Conservation (phyloP, 2,888 invertebrate genomes). For the Thymelicus acteon region DNA sequence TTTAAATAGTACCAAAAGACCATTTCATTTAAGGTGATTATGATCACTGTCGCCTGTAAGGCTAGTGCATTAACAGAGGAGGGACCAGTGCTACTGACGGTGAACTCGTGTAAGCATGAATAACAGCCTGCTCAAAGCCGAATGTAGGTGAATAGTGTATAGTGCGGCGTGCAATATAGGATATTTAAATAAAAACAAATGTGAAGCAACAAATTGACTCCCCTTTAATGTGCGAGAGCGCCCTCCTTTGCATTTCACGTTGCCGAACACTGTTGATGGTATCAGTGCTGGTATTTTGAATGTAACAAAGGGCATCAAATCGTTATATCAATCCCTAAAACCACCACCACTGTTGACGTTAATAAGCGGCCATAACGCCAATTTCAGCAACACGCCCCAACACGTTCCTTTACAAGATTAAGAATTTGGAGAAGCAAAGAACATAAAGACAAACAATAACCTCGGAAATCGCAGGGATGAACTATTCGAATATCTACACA, state of each 20-base stretch:
- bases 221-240: constrained; percentile 80
- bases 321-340: constrained; percentile 60
- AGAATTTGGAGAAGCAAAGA: constrained; percentile 27
- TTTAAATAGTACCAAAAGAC: too few species aligned
- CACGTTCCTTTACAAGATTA: constrained; percentile 44
- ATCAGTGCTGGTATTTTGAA: constrained; percentile 59
- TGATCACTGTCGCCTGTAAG: background rate
- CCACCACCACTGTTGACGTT: constrained; percentile 70
- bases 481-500: constrained; percentile 15
- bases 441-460: constrained; percentile 36
- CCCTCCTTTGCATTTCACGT: constrained; percentile 83
- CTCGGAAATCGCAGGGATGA: constrained; percentile 31
- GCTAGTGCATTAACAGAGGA: background rate
- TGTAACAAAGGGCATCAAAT: constrained; percentile 56
- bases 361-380: constrained; percentile 69
- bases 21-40: background rate
- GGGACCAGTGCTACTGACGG: background rate
- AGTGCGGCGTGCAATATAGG: constrained; percentile 58
- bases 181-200: constrained; percentile 42
- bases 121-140: constrained; percentile 16
- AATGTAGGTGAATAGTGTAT: constrained; percentile 38
- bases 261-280: constrained; percentile 62
- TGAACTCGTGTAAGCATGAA: background rate
- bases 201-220: constrained; percentile 62
- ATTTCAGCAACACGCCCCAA: constrained; percentile 66